These are phyloP conservation scores for Ophiothrix spiculata DNA, from an alignment of 35 echinoderm and acorn worm genomes.

Conservation along the genomic window DNA sequence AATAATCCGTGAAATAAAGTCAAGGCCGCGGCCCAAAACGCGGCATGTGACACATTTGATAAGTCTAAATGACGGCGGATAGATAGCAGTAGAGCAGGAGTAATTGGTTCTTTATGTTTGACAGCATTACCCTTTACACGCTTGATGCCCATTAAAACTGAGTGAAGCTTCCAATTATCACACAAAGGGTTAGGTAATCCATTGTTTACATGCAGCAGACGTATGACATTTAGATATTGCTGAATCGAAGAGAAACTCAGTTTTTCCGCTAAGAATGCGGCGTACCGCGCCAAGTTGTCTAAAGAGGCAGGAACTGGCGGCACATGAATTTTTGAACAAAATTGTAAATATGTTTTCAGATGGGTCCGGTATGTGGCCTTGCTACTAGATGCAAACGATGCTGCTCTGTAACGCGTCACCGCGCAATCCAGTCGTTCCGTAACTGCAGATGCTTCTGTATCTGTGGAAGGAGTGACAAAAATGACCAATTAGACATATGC, in stretches of 20 bases:
- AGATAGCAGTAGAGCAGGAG: neutral
- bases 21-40: neutral
- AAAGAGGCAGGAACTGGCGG: neutral
- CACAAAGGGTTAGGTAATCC: neutral
- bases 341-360: neutral
- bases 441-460: neutral
- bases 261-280: neutral
- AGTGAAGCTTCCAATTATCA: neutral
- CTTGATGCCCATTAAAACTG: neutral
- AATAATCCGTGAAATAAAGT: neutral
- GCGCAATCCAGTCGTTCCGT: neutral
- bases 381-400: neutral
- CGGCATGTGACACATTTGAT: neutral
- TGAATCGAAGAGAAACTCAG: neutral
- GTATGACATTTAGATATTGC: neutral
- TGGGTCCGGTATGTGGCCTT: neutral
- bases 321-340: neutral
- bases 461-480: neutral
- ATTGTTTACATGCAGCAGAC: neutral
- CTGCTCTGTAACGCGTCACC: neutral
- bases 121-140: neutral
- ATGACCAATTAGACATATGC: neutral
- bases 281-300: neutral
- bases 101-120: neutral
- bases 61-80: neutral